Evolutionary conservation across 2,888 invertebrate genomes (phyloP).

Genomic region (Chydorus sphaericus): DNA sequence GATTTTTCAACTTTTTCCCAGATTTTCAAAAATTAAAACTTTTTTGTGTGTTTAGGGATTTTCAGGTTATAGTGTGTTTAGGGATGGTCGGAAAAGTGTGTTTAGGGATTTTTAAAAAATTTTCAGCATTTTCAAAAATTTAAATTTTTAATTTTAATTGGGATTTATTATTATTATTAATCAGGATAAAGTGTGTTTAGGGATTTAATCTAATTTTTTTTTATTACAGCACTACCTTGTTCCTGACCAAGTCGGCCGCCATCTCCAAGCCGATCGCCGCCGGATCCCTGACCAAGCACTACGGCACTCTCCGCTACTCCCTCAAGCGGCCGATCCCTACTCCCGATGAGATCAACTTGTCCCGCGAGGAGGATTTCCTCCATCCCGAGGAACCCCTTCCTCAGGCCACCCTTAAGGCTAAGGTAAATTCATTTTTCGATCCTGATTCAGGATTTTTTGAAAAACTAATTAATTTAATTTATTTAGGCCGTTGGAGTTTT

Average conservation of each 20-base stretch:
- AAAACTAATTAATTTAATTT: not conserved
- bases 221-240: slow-evolving; percentile 11
- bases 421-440: slow-evolving; percentile 6
- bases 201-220: not conserved
- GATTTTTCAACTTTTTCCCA: not conserved
- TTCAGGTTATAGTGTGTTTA: too few relatives aligned
- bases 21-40: not conserved
- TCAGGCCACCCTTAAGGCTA: slow-evolving; percentile 11
- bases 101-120: too few relatives aligned
- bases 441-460: not conserved
- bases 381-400: slow-evolving; percentile 13
- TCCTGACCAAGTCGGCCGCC: slow-evolving; percentile 9
- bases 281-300: slow-evolving; percentile 4
- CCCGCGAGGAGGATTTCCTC: slow-evolving; percentile 11
- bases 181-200: too few relatives aligned
- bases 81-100: too few relatives aligned
- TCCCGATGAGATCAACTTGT: slow-evolving; percentile 12
- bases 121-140: too few relatives aligned
- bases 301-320: slow-evolving; percentile 4
- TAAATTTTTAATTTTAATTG: not conserved
- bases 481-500: slow-evolving; percentile 8
- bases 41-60: too few relatives aligned
- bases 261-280: slow-evolving; percentile 13
- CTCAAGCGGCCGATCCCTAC: slow-evolving; percentile 5
- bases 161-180: not conserved